Evolutionary conservation across 2,113 vertebrate genomes (phyloP), one percentile per base, ranked within the genome.

Genomic region (Procavia capensis): DNA sequence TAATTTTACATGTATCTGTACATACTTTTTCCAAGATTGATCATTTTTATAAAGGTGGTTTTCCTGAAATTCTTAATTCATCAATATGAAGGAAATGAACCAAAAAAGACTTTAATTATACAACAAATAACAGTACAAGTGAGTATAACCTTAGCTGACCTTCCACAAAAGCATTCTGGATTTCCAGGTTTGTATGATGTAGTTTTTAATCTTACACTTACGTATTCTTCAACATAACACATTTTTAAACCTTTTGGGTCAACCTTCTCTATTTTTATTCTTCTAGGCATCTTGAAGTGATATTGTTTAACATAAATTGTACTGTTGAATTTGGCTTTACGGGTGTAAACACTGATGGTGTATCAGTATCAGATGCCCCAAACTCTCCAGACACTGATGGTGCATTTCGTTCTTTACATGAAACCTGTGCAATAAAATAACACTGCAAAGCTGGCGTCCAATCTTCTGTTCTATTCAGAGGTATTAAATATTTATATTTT

Each of bases 351-450:
- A 25, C 91, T 93, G 86, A 94, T 85, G 36, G 50, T 91, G 19
- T 97, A 94, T 98, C 95, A 76, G 91, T 96, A 97, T 96, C 96
- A 92, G 83, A 87, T 82, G 94, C 98, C 97, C 66, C 83, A 70
- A 76, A 86, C 96, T 98, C 98, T 98, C 96, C 98, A 98, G 98
- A 96, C 98, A 97, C 94, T 97, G 98, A 98, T 98, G 98, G 98
- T 98, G 98, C 96, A 93, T 98, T 97, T 98, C 98, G 97, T 98
- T 98, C 96, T 97, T 98, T 93, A 98, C 98, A 97, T 98, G 96
- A 98, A 98, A 98, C 96, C 95, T 98, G 97, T 98, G 98, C 97
- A 99, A 98, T 97, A 98, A 98, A 98, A 98, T 98, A 98, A 98
- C 98, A 97, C 96, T 98, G 96, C 97, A 98, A 96, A 97, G 81